Conservation (phyloP, 1,140 invertebrate genomes). For the Drosophila sulfurigaster region DNA sequence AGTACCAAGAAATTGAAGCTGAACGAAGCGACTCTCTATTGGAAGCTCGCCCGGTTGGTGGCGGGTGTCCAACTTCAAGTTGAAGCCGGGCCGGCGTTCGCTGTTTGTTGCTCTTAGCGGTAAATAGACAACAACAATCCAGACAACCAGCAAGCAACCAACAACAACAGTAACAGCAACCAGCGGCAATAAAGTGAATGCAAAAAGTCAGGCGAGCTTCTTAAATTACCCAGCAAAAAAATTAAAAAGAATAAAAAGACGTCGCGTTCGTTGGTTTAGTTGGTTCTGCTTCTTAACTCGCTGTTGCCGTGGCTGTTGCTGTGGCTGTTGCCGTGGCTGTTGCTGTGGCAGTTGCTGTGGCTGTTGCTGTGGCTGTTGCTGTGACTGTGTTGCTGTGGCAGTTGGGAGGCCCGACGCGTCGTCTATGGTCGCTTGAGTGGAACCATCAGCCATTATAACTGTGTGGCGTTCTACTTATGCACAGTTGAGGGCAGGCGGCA, state of each 20-base stretch:
- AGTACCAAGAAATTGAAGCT: constrained; percentile 40
- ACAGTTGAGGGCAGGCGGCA: constrained; percentile 9
- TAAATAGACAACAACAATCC: constrained; percentile 59
- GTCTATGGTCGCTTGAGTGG: constrained; percentile 52
- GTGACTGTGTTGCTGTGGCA: too few species aligned
- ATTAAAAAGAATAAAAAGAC: not conserved
- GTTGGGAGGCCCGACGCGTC: constrained; percentile 21
- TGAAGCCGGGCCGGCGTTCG: constrained; percentile 37
- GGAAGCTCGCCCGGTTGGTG: constrained; percentile 20
- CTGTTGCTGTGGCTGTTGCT: too few species aligned
- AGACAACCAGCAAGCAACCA: constrained; percentile 46
- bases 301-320: too few species aligned
- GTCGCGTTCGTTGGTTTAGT: constrained; percentile 21
- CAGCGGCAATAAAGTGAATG: constrained; percentile 61
- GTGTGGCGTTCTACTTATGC: constrained; percentile 48
- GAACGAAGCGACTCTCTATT: constrained; percentile 30
- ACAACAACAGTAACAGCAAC: constrained; percentile 21
- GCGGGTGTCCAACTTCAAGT: constrained; percentile 55
- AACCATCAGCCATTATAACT: constrained; percentile 47
- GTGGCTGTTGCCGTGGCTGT: too few species aligned
- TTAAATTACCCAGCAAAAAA: constrained; percentile 66
- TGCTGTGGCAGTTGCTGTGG: too few species aligned
- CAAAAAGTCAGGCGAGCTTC: constrained; percentile 58
- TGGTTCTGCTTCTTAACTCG: constrained; percentile 72
- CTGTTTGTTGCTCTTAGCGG: constrained; percentile 79